Percentiles rank a stretch among this genome's conserved stretches.
These are phyloP conservation scores for Callipepla squamata DNA, from an alignment of 2,113 vertebrate species.

Conservation along the genomic window DNA sequence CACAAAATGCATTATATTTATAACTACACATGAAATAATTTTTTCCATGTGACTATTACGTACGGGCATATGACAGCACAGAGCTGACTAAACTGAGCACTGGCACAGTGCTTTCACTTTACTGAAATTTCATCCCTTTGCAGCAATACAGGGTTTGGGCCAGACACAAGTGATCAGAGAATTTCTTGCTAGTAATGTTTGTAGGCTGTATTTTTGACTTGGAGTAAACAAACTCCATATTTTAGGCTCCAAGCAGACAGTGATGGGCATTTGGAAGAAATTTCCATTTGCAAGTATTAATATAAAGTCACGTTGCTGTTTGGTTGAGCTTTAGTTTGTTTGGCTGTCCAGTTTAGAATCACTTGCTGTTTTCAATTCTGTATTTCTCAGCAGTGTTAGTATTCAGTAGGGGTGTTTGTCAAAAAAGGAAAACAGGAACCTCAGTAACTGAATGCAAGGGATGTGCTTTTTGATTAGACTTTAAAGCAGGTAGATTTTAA, in stretches of 20 bases:
- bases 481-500: neutral
- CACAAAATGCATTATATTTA: slow-evolving; percentile 4
- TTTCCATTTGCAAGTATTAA: neutral
- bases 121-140: slow-evolving; percentile 69
- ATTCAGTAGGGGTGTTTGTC: neutral
- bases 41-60: neutral
- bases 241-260: slow-evolving; percentile 26
- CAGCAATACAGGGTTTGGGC: slow-evolving; percentile 31
- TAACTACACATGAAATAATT: slow-evolving; percentile 31
- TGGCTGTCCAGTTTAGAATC: neutral
- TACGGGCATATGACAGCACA: slow-evolving; percentile 1
- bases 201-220: slow-evolving; percentile 25
- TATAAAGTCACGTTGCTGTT: neutral
- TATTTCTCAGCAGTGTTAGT: neutral
- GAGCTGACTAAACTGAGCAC: slow-evolving; percentile 32
- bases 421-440: neutral
- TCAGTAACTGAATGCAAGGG: neutral
- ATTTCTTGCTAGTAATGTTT: slow-evolving; percentile 33
- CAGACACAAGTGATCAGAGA: slow-evolving; percentile 18
- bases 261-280: slow-evolving; percentile 1
- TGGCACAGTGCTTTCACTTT: slow-evolving; percentile 48
- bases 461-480: neutral
- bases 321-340: neutral
- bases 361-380: neutral
- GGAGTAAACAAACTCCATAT: slow-evolving; percentile 13